Evolutionary conservation across 92 coral and sea anemone species (phyloP).

Genomic region (Heteractis magnifica): DNA sequence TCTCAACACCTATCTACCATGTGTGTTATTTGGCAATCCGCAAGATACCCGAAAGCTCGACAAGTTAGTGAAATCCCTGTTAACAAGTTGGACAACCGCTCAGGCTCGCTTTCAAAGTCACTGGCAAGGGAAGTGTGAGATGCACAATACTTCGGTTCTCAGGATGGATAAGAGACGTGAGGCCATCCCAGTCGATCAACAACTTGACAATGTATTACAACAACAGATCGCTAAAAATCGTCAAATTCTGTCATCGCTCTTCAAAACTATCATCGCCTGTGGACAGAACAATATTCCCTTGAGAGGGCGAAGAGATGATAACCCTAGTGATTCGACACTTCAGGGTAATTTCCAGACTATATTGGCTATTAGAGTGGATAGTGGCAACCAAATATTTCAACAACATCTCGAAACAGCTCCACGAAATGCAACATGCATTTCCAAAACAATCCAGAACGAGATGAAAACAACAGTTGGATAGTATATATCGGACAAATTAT

Average conservation of each 20-base stretch:
- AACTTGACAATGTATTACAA: slow-evolving; percentile 22
- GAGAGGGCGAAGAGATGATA: no score
- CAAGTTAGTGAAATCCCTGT: slow-evolving; percentile 28
- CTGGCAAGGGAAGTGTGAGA: slow-evolving; percentile 40
- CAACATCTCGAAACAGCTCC: no score
- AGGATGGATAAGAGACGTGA: slow-evolving; percentile 46
- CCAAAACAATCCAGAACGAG: no score
- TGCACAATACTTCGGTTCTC: slow-evolving; percentile 26
- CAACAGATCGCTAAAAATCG: slow-evolving; percentile 28
- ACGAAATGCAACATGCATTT: no score
- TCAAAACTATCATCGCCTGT: background rate
- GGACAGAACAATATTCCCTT: no score
- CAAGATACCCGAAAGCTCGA: background rate
- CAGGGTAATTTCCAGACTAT: no score
- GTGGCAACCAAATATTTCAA: no score
- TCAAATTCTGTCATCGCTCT: slow-evolving; percentile 31
- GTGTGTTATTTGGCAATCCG: background rate
- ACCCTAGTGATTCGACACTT: no score
- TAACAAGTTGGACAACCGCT: slow-evolving; percentile 38
- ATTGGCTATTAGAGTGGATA: no score
- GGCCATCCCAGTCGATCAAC: slow-evolving; percentile 47
- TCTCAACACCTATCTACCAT: background rate
- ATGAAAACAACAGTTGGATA: no score
- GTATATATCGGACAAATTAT: slow-evolving; percentile 10
- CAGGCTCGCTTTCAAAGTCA: slow-evolving; percentile 31